phyloP scores from a whole-genome alignment of 2,113 vertebrate species.

The Heptranchias perlo region DNA sequence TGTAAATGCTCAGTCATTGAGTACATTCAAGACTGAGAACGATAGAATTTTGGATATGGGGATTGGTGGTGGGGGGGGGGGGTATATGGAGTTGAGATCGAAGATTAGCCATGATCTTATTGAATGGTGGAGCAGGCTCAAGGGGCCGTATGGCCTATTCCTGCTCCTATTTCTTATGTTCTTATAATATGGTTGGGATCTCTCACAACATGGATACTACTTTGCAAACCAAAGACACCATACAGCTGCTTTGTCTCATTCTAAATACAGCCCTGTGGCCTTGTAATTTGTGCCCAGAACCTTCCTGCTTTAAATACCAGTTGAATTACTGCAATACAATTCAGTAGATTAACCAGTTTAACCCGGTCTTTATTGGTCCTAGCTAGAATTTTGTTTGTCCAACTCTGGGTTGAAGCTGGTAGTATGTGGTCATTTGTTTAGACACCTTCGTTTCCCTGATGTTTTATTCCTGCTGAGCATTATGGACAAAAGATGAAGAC shows the following conservation, averaged over 20 bases:
- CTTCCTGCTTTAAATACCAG: neutral
- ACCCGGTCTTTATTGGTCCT: neutral
- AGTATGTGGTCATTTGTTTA: neutral
- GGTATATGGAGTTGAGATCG: no score
- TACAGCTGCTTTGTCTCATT: neutral
- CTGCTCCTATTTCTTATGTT: no score
- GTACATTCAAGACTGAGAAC: no score
- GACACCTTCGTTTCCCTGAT: neutral
- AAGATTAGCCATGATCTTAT: no score
- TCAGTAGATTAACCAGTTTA: neutral
- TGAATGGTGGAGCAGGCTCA: no score
- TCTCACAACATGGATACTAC: neutral
- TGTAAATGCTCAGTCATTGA: no score
- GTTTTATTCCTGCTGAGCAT: slow-evolving; percentile 10
- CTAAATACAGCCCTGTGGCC: neutral
- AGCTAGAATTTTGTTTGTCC: neutral
- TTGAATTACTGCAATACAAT: neutral
- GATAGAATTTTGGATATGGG: no score
- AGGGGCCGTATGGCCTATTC: no score
- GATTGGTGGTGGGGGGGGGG: no score
- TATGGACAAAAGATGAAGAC: neutral
- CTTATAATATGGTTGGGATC: neutral
- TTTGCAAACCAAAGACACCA: neutral
- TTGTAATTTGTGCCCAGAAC: neutral
- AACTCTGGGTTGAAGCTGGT: neutral